Evolutionary conservation across 2,113 vertebrate genomes (phyloP), one percentile per base, ranked within the genome.

Genomic region (Dipodomys spectabilis): DNA sequence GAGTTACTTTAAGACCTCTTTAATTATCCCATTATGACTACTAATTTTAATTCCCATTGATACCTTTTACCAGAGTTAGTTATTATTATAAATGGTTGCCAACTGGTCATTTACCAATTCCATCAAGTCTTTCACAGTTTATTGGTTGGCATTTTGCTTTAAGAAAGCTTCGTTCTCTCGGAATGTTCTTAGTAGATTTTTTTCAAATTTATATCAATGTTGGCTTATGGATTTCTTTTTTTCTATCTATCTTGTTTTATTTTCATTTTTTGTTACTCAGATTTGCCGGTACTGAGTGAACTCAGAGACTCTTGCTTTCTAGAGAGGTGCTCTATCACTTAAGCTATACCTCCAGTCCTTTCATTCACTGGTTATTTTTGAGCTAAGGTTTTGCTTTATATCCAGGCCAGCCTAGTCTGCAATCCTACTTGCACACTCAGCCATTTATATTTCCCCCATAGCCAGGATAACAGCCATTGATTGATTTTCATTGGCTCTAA

Each of bases 171-270:
- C 35, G 13, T 57, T 79, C 49, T 90, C 30, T n/a, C 39, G 0
- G 39, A 32, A 19, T 82, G 11, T 60, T 91, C 77, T 92, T 79
- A 62, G 73, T 81, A 86, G 49, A 82, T 71, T 73, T 67, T 30
- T 83, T 35, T 90, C 39, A 39, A 39, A 67, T 82, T 94, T 86
- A 68, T 77, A 39, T 73, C 67, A 30, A 3, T 27, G n/a, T n/a
- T 87, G 75, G 62, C 65, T 69, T 19, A 27, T 57, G 9, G 5
- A 16, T 85, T 85, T 90, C 30, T 85, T 6, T 67, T 75, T 91
- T 79, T 85, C 82, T 95, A 0, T 65, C 23, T 5, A 23, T 73
- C 57, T 19, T 53, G 89, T 90, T 90, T n/a, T 20, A 62, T 84
- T 71, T 4, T 57, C 30, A 4, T 74, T 83, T 15, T 45, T 49